Conservation (phyloP, 2,888 invertebrate species). For the Nymphalis urticae region DNA sequence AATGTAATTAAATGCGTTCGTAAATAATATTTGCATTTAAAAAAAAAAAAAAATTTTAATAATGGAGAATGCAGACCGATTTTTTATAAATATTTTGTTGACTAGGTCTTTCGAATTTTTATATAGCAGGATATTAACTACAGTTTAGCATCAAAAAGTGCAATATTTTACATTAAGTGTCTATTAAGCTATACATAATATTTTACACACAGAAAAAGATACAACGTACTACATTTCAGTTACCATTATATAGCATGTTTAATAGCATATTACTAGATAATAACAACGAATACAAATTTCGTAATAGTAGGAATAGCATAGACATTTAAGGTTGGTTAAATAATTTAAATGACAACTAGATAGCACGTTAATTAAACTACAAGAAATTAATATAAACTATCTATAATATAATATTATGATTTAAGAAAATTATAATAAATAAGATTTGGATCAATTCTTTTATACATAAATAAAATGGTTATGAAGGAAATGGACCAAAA, state of each 20-base stretch:
- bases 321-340: slow-evolving; percentile 12
- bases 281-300: slow-evolving; percentile 25
- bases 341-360: slow-evolving; percentile 15
- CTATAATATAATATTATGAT: background rate
- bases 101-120: slow-evolving; percentile 6
- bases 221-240: slow-evolving; percentile 43
- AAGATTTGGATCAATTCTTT: background rate
- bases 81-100: slow-evolving; percentile 21
- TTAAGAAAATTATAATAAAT: slow-evolving; percentile 4
- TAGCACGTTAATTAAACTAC: background rate
- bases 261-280: slow-evolving; percentile 24
- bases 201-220: slow-evolving; percentile 60
- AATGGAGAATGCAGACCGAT: slow-evolving; percentile 1
- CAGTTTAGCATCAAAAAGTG: slow-evolving; percentile 31
- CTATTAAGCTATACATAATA: slow-evolving; percentile 67
- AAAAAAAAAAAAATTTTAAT: background rate
- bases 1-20: background rate
- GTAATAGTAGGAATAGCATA: slow-evolving; percentile 13
- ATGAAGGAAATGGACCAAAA: slow-evolving; percentile 32
- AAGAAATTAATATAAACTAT: background rate
- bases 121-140: slow-evolving; percentile 4
- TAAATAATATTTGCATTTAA: background rate
- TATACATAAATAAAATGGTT: slow-evolving; percentile 14
- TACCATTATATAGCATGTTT: slow-evolving; percentile 45
- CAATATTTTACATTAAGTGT: slow-evolving; percentile 63